A percentile compares a stretch with the other conserved stretches of the same genome.
These are phyloP conservation scores for Siphlonurus alternatus DNA, from an alignment of 2,888 invertebrate genomes.

Conservation along the genomic window DNA sequence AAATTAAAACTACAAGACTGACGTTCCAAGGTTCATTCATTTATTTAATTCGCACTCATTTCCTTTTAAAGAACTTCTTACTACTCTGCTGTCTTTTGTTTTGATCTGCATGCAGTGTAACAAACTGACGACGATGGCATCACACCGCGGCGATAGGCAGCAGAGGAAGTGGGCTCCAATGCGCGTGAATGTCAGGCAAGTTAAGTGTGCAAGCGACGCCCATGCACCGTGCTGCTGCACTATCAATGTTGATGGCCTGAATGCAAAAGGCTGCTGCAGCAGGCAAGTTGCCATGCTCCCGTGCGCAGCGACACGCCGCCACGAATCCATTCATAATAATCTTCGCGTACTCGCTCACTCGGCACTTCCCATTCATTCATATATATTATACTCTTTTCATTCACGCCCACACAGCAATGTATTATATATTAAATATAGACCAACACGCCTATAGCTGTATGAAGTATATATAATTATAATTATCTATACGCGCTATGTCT, in stretches of 20 bases:
- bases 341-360: not conserved
- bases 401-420: not conserved
- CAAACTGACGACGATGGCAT: no score
- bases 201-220: not conserved
- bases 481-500: no score
- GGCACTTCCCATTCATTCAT: not conserved
- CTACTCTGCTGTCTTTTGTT: not conserved
- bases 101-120: not conserved
- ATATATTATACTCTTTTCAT: not conserved
- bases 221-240: not conserved
- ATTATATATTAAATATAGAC: not conserved
- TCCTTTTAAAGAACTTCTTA: not conserved
- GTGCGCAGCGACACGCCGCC: not conserved
- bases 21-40: not conserved
- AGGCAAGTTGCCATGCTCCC: not conserved
- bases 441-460: no score
- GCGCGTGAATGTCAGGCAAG: conserved; percentile 4
- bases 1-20: not conserved
- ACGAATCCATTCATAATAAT: not conserved
- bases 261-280: not conserved
- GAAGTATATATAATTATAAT: no score
- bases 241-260: not conserved
- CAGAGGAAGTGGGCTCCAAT: not conserved
- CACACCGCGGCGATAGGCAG: no score
- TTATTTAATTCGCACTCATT: not conserved